These are phyloP conservation scores for Drosophila kuntzei DNA, from an alignment of 2,888 invertebrate genomes.

Conservation along the genomic window DNA sequence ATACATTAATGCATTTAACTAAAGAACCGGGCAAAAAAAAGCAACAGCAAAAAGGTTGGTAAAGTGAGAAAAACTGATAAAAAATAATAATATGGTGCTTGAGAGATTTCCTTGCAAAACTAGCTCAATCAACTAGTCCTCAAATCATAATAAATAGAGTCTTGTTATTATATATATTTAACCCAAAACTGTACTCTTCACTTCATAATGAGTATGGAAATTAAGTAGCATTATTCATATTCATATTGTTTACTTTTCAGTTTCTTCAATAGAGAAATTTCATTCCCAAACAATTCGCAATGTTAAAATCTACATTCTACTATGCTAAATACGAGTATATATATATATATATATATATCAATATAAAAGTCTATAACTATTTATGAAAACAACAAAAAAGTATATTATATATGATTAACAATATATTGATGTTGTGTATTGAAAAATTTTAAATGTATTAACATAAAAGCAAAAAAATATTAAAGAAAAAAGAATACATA, in stretches of 20 bases:
- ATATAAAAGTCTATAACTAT: constrained; percentile 66
- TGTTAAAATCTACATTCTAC: constrained; percentile 43
- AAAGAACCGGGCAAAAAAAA: constrained; percentile 11
- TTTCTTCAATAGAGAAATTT: constrained; percentile 11
- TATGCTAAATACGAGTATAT: constrained; percentile 39
- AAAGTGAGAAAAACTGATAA: constrained; percentile 18
- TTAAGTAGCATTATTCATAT: constrained; percentile 2
- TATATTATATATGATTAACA: constrained; percentile 72
- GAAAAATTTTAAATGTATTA: constrained; percentile 80
- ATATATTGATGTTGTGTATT: constrained; percentile 82
- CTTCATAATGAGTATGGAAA: neutral
- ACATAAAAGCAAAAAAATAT: constrained; percentile 58
- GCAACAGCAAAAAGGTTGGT: constrained; percentile 13
- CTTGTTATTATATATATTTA: constrained; percentile 28
- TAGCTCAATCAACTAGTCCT: constrained; percentile 33
- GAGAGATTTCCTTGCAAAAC: constrained; percentile 60
- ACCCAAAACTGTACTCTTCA: neutral
- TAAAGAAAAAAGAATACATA: constrained; percentile 45
- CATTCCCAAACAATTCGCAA: constrained; percentile 31
- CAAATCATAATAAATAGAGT: constrained; percentile 20
- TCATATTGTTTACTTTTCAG: constrained; percentile 6
- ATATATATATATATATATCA: constrained; percentile 37
- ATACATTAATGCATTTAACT: constrained; percentile 37
- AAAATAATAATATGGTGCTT: constrained; percentile 65
- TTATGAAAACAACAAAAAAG: constrained; percentile 42